Base-by-base conservation (phyloP, 1,140 invertebrate species). In the Eubasilissa regina region DNA sequence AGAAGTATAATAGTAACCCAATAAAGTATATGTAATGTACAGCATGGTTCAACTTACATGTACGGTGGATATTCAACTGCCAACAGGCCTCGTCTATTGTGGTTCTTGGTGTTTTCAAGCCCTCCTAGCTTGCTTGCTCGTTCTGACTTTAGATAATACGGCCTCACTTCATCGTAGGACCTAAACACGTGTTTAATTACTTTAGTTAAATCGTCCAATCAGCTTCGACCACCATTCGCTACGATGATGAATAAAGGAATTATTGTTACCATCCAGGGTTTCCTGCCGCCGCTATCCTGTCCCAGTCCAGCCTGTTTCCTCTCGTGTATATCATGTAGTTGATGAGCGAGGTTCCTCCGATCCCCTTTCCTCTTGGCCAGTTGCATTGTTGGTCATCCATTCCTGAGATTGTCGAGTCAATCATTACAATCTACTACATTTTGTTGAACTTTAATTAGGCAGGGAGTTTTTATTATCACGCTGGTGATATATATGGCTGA, bases 241-340 rank as follows among this genome's bases (percentile, higher is more conserved):
- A n/a, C n/a, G n/a, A 6, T 35, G 25, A 35, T 35, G 25, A 35
- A 35, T 35, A 35, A 6, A 19, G 1, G 3, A 51, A 51, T 51
- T 8, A 13, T 1, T 47, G 56, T 83, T 80, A 88, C 90, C 92
- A 93, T 51, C 94, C 94, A 11, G 86, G 85, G 81, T 93, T 93
- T 0, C 94, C 94, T 8, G 91, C 89, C 4, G 87, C 88, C 0
- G 92, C 93, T 92, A 95, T 96, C 19, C 91, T 85, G 85, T 97
- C 93, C 86, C 94, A 97, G 83, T 97, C 95, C 12, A 86, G 85
- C 3, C 90, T 90, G 87, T 95, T 93, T 0, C 96, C 97, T 48
- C 97, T 90, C 0, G 95, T 93, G 85, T 97, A 97, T n/a, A 96
- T 93, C 95, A 97, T 96, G 68, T 93, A 95, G 85, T 97, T 97